Base-by-base conservation (phyloP, 2,113 vertebrate species). In the Brachionichthys hirsutus region DNA sequence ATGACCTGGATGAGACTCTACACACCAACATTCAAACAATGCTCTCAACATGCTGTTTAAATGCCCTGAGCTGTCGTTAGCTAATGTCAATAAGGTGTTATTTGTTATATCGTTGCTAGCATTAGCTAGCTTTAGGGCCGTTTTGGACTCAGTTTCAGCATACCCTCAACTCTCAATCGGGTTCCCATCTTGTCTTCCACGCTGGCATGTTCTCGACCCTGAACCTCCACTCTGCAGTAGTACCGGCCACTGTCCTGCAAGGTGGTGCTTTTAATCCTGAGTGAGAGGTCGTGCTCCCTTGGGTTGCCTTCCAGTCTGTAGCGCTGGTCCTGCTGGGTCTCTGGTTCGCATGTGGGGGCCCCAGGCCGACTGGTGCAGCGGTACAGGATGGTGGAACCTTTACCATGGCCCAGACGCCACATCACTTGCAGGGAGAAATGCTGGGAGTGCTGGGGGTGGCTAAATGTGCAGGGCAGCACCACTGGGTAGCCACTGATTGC, bases 301-400 rank as follows among this genome's bases (percentile, higher is more conserved):
- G 94, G 95, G 79, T 96, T 94, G 1, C 96, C 96, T 19, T 95
- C 92, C 75, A 98, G 90, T 0, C 91, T 91, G 88, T 94, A 97
- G 24, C 94, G 93, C 79, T 90, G 93, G 79, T 93, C 95, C 87
- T 92, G 91, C 84, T 92, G 88, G 1, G 90, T 72, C 1, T 87
- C 87, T 0, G 94, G 88, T 63, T 87, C 92, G n/a, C 96, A 98
- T 35, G 86, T 70, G 16, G 92, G 89, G 0, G 87, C 85, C 63
- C 82, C 62, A 1, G 88, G 79, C 47, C 88, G 90, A 19, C 87
- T 93, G 30, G 90, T n/a, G 35, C 95, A 98, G 61, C 89, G 94
- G 87, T 90, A 98, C 58, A 98, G 89, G 24, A 93, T 24, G 0
- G 83, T 85, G 72, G 93, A 91, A 0, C 87, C 76, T 48, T 82